phyloP scores from a whole-genome alignment of 2,888 invertebrate species.

The Pristionchus maxplancki region DNA sequence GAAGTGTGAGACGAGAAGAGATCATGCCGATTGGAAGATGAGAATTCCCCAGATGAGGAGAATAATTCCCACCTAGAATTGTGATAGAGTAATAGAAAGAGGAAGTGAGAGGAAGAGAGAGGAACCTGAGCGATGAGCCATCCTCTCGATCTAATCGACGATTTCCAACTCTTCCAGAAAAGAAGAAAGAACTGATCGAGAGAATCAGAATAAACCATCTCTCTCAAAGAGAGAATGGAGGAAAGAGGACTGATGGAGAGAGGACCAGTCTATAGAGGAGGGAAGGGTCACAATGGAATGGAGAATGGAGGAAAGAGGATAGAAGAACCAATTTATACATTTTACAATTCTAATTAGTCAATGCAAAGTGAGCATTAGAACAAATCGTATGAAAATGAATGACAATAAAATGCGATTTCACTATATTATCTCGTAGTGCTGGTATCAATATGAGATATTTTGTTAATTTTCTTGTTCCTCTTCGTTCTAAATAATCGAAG shows the following conservation, averaged over 20 bases:
- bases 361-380: neutral
- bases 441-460: neutral
- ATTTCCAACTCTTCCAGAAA: conserved; percentile 33
- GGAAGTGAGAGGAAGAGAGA: neutral
- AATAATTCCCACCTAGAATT: neutral
- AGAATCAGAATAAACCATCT: neutral
- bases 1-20: too few species aligned
- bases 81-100: neutral
- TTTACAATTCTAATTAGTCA: neutral
- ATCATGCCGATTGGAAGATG: neutral
- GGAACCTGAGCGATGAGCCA: conserved; percentile 4
- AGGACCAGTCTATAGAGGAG: neutral
- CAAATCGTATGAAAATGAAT: neutral
- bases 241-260: too few species aligned
- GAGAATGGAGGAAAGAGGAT: neutral
- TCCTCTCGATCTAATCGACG: neutral
- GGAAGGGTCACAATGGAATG: neutral
- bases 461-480: neutral
- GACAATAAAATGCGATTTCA: too few species aligned
- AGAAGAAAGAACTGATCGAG: neutral
- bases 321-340: neutral
- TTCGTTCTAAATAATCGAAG: neutral
- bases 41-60: neutral
- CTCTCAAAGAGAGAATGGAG: conserved; percentile 4
- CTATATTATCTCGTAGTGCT: neutral